phyloP scores from a whole-genome alignment of 2,797 vertebrate genomes.

The Anas bernieri region DNA sequence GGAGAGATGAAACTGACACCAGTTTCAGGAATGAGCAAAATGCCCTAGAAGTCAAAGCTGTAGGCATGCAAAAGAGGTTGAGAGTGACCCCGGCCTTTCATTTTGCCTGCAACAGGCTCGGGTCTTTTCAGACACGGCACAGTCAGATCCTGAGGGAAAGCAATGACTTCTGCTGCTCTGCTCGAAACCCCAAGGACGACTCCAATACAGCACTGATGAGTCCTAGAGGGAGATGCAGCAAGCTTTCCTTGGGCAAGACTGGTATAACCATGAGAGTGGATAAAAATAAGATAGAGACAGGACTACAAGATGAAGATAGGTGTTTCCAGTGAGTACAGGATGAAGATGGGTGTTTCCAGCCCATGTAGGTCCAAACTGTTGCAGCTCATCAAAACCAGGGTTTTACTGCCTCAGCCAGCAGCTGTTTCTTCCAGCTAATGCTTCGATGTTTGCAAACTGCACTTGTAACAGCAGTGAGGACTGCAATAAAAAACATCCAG shows the following conservation, averaged over 20 bases:
- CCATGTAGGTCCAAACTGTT: neutral
- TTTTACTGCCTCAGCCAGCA: neutral
- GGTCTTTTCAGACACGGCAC: neutral
- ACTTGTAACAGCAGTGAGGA: neutral
- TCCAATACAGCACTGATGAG: constrained; percentile 18
- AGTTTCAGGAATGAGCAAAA: neutral
- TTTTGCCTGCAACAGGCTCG: neutral
- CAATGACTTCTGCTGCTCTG: neutral
- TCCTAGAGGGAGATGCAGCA: neutral
- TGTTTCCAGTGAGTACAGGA: neutral
- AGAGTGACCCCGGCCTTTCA: neutral
- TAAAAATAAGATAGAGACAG: neutral
- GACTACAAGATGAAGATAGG: neutral
- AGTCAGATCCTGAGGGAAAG: neutral
- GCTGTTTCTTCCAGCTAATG: neutral
- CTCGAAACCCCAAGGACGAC: constrained; percentile 17
- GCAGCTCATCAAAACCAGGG: neutral
- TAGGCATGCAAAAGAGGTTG: accelerated
- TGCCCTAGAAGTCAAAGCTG: neutral
- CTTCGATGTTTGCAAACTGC: neutral
- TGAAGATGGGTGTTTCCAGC: neutral
- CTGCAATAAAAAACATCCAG: neutral
- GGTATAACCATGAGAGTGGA: neutral
- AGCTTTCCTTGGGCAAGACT: neutral
- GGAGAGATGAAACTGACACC: neutral